Evolutionary conservation across 2,888 invertebrate species (phyloP).

Genomic region (Hypena proboscidalis): DNA sequence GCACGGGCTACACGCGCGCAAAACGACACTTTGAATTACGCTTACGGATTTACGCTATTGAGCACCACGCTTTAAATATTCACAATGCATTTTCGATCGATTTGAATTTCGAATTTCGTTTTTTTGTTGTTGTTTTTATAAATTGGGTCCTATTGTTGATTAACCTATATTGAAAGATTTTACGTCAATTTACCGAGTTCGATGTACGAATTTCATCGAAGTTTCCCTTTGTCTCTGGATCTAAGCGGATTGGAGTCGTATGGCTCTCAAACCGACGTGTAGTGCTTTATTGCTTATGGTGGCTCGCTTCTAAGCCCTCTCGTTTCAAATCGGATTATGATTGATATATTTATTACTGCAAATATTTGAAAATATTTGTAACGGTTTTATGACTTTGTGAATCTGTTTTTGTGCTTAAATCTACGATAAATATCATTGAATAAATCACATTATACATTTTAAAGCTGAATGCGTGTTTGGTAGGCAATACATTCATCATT

Average conservation of each 20-base stretch:
- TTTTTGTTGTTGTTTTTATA: conserved; percentile 9
- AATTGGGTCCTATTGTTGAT: conserved; percentile 24
- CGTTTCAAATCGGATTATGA: conserved; percentile 38
- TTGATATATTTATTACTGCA: conserved; percentile 22
- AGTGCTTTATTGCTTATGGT: conserved; percentile 57
- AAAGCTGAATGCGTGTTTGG: no score
- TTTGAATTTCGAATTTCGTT: conserved; percentile 2
- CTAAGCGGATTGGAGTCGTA: conserved; percentile 66
- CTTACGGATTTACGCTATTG: conserved; percentile 50
- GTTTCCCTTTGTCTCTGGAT: conserved; percentile 69
- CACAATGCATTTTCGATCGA: conserved; percentile 20
- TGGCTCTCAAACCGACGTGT: conserved; percentile 58
- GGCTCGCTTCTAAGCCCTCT: conserved; percentile 37
- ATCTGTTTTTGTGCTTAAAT: conserved; percentile 16
- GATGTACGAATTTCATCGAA: conserved; percentile 62
- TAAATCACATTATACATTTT: no score
- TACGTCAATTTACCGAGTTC: conserved; percentile 31
- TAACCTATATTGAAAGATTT: conserved; percentile 34
- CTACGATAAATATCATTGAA: no score
- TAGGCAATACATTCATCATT: no score
- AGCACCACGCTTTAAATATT: conserved; percentile 38
- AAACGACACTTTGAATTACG: conserved; percentile 62
- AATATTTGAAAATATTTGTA: conserved; percentile 57
- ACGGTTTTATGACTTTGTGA: conserved; percentile 68
- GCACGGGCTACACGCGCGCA: conserved; percentile 52